Evolutionary conservation across 2,888 invertebrate genomes (phyloP).

Genomic region (Cantharis lateralis): DNA sequence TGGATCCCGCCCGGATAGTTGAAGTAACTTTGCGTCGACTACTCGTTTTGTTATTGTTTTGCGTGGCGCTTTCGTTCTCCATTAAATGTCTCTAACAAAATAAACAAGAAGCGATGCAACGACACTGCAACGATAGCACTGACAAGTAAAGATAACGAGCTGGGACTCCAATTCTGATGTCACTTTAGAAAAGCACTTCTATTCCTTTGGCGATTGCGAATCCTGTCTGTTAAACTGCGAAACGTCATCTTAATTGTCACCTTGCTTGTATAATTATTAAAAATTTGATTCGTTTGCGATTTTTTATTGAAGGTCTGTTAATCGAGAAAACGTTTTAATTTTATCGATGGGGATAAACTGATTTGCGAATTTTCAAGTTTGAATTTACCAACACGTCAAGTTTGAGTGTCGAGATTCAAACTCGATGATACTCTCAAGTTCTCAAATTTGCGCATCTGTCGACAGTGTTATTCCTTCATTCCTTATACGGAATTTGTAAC

Average conservation of each 20-base stretch:
- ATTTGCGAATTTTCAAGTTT: slow-evolving; percentile 14
- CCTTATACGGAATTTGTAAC: slow-evolving; percentile 36
- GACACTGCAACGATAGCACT: slow-evolving; percentile 25
- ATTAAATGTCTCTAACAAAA: slow-evolving; percentile 30
- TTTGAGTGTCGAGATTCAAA: slow-evolving; percentile 7
- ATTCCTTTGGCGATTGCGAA: slow-evolving; percentile 19
- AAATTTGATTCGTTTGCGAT: slow-evolving; percentile 23
- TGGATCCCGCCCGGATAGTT: slow-evolving; percentile 52
- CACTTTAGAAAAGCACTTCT: slow-evolving; percentile 25
- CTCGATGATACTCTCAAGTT: slow-evolving; percentile 25
- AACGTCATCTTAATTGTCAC: slow-evolving; percentile 34
- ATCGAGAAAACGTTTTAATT: neutral
- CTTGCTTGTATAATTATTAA: slow-evolving; percentile 29
- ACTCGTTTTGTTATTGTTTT: slow-evolving; percentile 49
- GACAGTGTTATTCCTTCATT: slow-evolving; percentile 37
- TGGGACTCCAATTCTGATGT: slow-evolving; percentile 15
- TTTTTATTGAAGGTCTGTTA: neutral
- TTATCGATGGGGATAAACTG: neutral
- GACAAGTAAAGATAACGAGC: slow-evolving; percentile 31
- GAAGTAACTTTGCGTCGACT: slow-evolving; percentile 42
- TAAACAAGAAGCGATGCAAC: slow-evolving; percentile 27
- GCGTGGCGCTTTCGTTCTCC: slow-evolving; percentile 25
- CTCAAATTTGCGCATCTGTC: slow-evolving; percentile 44
- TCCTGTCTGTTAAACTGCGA: slow-evolving; percentile 19
- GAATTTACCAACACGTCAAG: slow-evolving; percentile 5